Evolutionary conservation across 2,113 vertebrate species (phyloP).

Genomic region (Aplodontia rufa): DNA sequence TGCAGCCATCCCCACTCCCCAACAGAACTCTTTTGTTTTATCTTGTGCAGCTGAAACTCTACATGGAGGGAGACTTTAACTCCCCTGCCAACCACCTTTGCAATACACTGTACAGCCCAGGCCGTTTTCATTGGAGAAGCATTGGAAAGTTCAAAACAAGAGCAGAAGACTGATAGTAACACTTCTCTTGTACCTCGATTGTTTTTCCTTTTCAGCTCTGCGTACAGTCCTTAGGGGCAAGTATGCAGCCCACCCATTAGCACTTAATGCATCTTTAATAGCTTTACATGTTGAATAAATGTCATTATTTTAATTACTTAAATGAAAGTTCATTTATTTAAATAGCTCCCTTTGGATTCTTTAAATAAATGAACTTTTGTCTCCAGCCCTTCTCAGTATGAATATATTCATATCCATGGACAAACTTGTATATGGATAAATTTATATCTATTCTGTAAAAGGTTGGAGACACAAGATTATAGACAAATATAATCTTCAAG

Average conservation of each 20-base stretch:
- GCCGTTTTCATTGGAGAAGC: not conserved
- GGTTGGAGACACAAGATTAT: not conserved
- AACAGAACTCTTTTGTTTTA: not conserved
- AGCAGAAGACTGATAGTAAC: not conserved
- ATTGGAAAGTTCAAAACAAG: not conserved
- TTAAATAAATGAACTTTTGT: not conserved
- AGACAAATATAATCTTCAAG: not conserved
- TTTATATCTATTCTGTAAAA: not conserved
- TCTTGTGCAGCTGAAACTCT: not conserved
- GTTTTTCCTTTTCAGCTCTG: not conserved
- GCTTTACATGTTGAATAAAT: not conserved
- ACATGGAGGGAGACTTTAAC: not conserved
- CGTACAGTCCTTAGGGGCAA: not conserved
- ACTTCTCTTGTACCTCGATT: not conserved
- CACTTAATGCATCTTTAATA: not conserved
- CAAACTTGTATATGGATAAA: not conserved
- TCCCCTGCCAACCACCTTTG: not conserved
- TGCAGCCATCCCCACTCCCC: fast-evolving
- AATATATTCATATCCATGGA: not conserved
- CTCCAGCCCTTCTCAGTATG: not conserved
- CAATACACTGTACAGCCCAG: not conserved
- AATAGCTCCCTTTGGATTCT: not conserved
- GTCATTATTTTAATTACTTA: not conserved
- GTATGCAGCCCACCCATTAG: not conserved
- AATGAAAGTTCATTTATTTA: not conserved